Evolutionary conservation across 2,888 invertebrate genomes (phyloP), one percentile per base, ranked within the genome.

Genomic region (Ganaspis brasiliensis): DNA sequence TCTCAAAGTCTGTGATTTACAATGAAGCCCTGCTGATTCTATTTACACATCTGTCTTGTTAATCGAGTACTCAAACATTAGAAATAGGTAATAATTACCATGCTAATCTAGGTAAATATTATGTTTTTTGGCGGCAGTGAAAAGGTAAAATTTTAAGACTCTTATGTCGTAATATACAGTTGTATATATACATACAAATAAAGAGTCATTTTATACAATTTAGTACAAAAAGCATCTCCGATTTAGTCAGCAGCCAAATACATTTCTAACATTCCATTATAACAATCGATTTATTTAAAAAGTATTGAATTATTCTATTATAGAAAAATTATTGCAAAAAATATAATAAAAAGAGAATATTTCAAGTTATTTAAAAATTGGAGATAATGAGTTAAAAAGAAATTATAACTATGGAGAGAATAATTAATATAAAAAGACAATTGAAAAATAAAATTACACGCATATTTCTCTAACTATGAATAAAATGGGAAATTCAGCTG

Each of bases 61-160:
- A 14, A 24, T 67, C 67, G 10, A 21, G 67, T 67, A 26, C 6
- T 67, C 45, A 67, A 45, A 45, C 45, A 67, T 67, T 21, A 63
- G 21, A 63, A 63, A 21, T 21, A 63, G 63, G 35, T 37, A 63
- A 40, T 63, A 16, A 63, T 40, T 37, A 61, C 61, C 21, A 12
- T 61, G 21, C 14, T 63, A 40, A 21, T 40, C 37, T 63, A 63
- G 63, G 63, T 79, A 86, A 89, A 86, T 83, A 81, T 87, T 86
- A 86, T 85, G 83, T 87, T 88, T 87, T 83, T 81, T 87, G 87
- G 87, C 88, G 91, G 91, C 91, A 91, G 91, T 91, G 90, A 88
- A 85, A 85, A 89, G 87, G 85, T 89, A 83, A 84, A 88, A 87
- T 89, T 88, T 88, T 83, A 83, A 81, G 74, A 76, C 75, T 77